Evolutionary conservation across 2,113 vertebrate genomes (phyloP).

Genomic region (Embiotoca jacksoni): DNA sequence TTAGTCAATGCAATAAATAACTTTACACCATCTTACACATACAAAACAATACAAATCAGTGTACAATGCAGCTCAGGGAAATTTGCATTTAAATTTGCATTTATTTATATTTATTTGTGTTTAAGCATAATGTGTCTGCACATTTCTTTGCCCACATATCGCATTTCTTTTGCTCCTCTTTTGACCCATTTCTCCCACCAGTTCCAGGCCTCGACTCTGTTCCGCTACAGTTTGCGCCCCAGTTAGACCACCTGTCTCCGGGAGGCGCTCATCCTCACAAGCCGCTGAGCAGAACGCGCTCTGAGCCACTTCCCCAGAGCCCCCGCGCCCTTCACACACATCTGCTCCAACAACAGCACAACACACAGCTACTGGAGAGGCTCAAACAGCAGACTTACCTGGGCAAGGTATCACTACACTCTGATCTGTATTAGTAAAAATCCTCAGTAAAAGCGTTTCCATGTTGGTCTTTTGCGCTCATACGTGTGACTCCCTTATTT

Average conservation of each 20-base stretch:
- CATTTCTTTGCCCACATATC: no score
- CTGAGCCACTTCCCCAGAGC: conserved; percentile 94
- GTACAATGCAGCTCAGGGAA: no score
- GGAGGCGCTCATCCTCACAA: conserved; percentile 87
- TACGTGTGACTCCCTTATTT: neutral
- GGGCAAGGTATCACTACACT: conserved; percentile 68
- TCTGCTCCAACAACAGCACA: conserved; percentile 89
- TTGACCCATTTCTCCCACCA: conserved; percentile 12
- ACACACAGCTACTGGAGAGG: conserved; percentile 79
- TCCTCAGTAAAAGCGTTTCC: neutral
- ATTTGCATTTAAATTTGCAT: no score
- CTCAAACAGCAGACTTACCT: conserved; percentile 80
- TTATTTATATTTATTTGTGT: neutral
- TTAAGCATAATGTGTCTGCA: neutral
- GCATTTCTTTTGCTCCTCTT: neutral
- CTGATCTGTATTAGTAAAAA: no score
- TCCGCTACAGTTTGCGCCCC: conserved; percentile 88
- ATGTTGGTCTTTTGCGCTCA: neutral
- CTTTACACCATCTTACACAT: no score
- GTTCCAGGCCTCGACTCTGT: conserved; percentile 89
- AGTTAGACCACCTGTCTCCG: conserved; percentile 80
- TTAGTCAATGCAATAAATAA: no score
- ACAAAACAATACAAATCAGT: no score
- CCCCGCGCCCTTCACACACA: conserved; percentile 86
- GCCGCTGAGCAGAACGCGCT: conserved; percentile 93